phyloP scores from a whole-genome alignment of 2,797 vertebrate species.

The Helicolenus hilgendorfi region DNA sequence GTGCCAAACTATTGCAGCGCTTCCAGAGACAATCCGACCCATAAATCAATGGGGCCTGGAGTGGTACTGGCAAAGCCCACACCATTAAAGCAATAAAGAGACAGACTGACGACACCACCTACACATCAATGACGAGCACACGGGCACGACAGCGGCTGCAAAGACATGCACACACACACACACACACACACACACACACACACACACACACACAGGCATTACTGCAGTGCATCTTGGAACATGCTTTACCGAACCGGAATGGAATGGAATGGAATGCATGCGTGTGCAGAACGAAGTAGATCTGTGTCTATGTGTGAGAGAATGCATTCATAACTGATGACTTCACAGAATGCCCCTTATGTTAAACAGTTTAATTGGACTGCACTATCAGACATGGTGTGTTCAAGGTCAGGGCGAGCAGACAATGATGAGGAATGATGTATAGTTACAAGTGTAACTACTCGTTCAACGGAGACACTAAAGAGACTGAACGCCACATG shows the following conservation, averaged over 20 bases:
- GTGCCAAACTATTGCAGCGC: slow-evolving; percentile 73
- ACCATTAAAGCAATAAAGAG: slow-evolving; percentile 82
- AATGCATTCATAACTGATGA: slow-evolving; percentile 1
- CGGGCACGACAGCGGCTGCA: slow-evolving; percentile 31
- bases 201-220: slow-evolving; percentile 22
- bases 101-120: slow-evolving; percentile 69
- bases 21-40: slow-evolving; percentile 71
- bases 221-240: slow-evolving; percentile 45
- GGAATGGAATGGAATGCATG: slow-evolving; percentile 38
- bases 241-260: slow-evolving; percentile 24
- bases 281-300: slow-evolving; percentile 31
- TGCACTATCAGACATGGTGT: not conserved
- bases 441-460: slow-evolving; percentile 4
- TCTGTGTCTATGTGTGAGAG: not conserved
- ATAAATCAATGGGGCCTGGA: slow-evolving; percentile 77
- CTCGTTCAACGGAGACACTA: slow-evolving; percentile 6
- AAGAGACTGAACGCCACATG: not conserved
- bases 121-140: slow-evolving; percentile 71
- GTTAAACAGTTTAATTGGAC: slow-evolving; percentile 39
- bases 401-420: slow-evolving; percentile 42
- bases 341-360: slow-evolving; percentile 8
- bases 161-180: slow-evolving; percentile 39
- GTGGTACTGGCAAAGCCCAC: slow-evolving; percentile 73
- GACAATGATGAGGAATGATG: slow-evolving; percentile 31
- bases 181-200: slow-evolving; percentile 16